Percentiles rank a stretch among this genome's conserved stretches.
Conservation (phyloP, 2,888 invertebrate genomes). For the Luperina nickerlii region DNA sequence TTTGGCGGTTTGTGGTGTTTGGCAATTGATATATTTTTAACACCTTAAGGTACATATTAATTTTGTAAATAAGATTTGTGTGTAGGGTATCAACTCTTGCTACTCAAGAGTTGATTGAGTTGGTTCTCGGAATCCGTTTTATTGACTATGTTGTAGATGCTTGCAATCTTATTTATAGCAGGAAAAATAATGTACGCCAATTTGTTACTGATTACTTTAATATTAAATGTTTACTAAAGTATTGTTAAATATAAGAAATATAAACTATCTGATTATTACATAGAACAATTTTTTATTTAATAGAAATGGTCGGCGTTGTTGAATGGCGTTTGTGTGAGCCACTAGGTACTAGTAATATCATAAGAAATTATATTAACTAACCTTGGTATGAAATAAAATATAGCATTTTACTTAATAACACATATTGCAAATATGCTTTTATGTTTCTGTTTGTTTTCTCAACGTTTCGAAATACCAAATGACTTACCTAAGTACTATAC, state of each 20-base stretch:
- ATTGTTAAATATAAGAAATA: slow-evolving; percentile 51
- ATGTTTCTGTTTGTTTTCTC: slow-evolving; percentile 2
- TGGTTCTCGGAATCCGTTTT: slow-evolving; percentile 43
- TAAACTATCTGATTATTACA: slow-evolving; percentile 54
- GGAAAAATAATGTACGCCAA: slow-evolving; percentile 42
- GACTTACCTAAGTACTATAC: neutral
- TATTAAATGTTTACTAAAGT: slow-evolving; percentile 32
- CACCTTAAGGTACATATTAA: slow-evolving; percentile 9
- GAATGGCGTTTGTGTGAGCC: neutral
- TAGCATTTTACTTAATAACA: neutral
- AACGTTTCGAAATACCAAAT: slow-evolving; percentile 1
- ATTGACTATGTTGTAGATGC: slow-evolving; percentile 25
- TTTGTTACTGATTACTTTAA: slow-evolving; percentile 49
- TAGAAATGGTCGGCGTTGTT: neutral
- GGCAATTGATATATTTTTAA: no score
- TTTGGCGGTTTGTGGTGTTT: no score
- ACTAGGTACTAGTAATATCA: neutral
- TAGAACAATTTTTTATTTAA: slow-evolving; percentile 5
- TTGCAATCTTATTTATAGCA: slow-evolving; percentile 23
- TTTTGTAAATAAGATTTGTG: slow-evolving; percentile 32
- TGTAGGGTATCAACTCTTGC: slow-evolving; percentile 15
- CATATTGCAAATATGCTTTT: neutral
- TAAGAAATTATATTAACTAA: neutral
- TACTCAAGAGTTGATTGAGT: slow-evolving; percentile 1
- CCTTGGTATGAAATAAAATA: neutral